Evolutionary conservation across 2,113 vertebrate species (phyloP).

Genomic region (Peromyscus polionotus): DNA sequence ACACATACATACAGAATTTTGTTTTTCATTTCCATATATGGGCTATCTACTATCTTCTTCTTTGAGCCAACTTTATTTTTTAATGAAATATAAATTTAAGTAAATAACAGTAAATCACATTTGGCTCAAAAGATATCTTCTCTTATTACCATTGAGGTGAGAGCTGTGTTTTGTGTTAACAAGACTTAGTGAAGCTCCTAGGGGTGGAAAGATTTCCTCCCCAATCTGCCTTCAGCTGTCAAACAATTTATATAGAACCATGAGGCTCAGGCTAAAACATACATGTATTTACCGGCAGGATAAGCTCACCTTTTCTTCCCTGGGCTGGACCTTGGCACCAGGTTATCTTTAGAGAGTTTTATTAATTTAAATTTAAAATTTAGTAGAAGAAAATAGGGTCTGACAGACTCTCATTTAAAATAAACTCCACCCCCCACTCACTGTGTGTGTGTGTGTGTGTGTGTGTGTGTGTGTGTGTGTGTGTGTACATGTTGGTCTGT

Average conservation of each 20-base stretch:
- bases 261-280: neutral
- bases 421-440: fast-evolving
- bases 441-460: neutral
- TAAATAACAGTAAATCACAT: neutral
- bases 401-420: neutral
- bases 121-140: neutral
- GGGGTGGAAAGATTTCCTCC: neutral
- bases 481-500: neutral
- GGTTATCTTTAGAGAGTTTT: neutral
- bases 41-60: neutral
- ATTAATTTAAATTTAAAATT: neutral
- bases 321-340: neutral
- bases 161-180: neutral
- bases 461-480: neutral
- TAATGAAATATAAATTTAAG: neutral
- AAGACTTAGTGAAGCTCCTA: neutral
- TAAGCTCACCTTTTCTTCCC: neutral
- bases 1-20: neutral
- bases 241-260: neutral
- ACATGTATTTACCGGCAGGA: neutral
- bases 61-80: neutral
- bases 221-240: neutral
- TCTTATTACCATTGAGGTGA: neutral
- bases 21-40: neutral
- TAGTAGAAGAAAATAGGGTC: neutral